Evolutionary conservation across 2,113 vertebrate species (phyloP).

Genomic region (Rhynchomys soricoides): DNA sequence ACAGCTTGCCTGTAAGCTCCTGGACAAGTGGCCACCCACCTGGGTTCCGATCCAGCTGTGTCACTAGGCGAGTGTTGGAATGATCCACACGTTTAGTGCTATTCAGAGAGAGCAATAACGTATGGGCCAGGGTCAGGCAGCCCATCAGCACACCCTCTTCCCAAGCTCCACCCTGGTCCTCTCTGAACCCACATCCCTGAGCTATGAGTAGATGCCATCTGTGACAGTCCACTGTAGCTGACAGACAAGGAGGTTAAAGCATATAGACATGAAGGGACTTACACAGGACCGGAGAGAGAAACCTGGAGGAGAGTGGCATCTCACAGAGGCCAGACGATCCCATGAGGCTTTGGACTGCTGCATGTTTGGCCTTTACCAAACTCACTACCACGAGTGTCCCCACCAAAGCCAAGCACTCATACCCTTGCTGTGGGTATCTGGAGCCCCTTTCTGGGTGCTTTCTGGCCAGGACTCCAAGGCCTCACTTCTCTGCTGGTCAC

Average conservation of each 20-base stretch:
- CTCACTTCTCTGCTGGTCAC: too few species aligned
- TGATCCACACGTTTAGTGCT: constrained; percentile 95
- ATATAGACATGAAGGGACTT: not conserved
- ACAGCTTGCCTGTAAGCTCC: not conserved
- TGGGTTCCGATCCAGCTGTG: constrained; percentile 94
- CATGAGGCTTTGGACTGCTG: not conserved
- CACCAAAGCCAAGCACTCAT: fast-evolving
- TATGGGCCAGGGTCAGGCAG: not conserved
- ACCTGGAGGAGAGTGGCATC: not conserved
- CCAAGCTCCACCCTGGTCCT: too few species aligned
- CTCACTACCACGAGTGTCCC: not conserved
- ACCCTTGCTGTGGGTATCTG: not conserved
- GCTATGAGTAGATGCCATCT: not conserved
- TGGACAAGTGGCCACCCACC: constrained; percentile 79
- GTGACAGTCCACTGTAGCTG: too few species aligned
- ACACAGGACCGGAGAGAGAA: not conserved
- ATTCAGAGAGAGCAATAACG: not conserved
- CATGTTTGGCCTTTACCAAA: not conserved
- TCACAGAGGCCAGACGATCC: not conserved
- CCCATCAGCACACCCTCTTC: fast-evolving
- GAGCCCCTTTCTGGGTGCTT: not conserved
- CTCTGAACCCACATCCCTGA: not conserved
- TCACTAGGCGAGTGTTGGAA: constrained; percentile 94
- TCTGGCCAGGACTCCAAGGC: not conserved
- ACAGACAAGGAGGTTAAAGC: not conserved